Percentiles rank a stretch among this genome's conserved stretches.
phyloP scores from a whole-genome alignment of 2,113 vertebrate species.

The Aplodontia rufa region DNA sequence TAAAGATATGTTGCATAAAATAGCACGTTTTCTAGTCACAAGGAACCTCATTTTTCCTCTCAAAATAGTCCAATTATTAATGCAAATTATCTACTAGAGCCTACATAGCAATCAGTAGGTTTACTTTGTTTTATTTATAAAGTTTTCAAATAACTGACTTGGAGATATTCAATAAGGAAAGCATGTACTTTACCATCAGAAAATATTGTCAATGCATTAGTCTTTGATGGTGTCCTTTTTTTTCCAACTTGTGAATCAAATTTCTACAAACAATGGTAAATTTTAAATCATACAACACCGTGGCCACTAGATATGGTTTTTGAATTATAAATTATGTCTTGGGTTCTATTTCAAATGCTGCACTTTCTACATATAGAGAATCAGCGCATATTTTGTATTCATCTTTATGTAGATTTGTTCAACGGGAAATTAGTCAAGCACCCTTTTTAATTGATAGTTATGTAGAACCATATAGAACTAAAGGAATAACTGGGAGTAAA shows the following conservation, averaged over 20 bases:
- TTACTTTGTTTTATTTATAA: neutral
- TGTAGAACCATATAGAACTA: neutral
- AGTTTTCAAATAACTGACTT: neutral
- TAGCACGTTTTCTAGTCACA: neutral
- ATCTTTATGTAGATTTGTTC: neutral
- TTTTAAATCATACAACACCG: neutral
- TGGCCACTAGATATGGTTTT: constrained; percentile 45
- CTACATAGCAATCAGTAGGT: neutral
- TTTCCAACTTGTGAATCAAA: neutral
- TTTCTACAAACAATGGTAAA: constrained; percentile 19
- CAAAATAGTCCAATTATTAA: neutral
- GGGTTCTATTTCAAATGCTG: neutral
- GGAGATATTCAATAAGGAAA: constrained; percentile 8
- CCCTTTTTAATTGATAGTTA: neutral
- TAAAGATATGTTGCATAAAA: neutral
- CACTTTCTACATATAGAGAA: neutral
- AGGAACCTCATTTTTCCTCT: neutral
- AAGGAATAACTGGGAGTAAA: neutral
- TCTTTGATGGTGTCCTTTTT: neutral
- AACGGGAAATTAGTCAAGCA: neutral
- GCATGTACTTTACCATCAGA: neutral
- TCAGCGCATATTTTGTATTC: neutral
- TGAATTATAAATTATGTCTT: neutral
- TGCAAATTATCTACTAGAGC: neutral
- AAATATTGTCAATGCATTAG: neutral